These are phyloP conservation scores for Microcaecilia unicolor DNA, from an alignment of 2,797 vertebrate genomes.

Conservation along the genomic window DNA sequence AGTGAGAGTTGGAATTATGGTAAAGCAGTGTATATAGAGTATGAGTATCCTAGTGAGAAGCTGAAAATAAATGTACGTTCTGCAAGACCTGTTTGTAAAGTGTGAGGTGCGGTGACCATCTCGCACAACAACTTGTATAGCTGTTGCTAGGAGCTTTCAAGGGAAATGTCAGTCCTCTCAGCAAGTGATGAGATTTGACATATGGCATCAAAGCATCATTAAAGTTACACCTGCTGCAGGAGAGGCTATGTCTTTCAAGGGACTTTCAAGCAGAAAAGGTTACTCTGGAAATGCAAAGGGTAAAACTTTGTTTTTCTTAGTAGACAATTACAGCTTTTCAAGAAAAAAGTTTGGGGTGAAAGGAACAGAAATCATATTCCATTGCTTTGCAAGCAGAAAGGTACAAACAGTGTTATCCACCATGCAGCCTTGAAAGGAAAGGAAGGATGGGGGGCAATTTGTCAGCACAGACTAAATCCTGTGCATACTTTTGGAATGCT, in stretches of 20 bases:
- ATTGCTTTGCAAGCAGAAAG: too few species aligned
- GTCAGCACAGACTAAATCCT: too few species aligned
- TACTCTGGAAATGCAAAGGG: conserved; percentile 45
- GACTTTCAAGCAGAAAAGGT: conserved; percentile 59
- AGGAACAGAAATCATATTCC: too few species aligned
- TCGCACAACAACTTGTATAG: conserved; percentile 37
- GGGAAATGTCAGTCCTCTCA: conserved; percentile 89
- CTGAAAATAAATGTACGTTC: conserved; percentile 28
- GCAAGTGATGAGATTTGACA: conserved; percentile 93
- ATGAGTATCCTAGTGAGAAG: conserved; percentile 17
- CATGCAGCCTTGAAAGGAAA: too few species aligned
- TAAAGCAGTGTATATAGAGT: background rate
- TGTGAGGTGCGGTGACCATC: conserved; percentile 17
- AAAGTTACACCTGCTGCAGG: conserved; percentile 81
- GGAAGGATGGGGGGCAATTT: too few species aligned
- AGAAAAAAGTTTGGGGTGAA: too few species aligned
- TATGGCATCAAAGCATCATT: conserved; percentile 94
- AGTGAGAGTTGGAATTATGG: background rate
- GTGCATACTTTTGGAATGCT: too few species aligned
- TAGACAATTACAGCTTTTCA: conserved; percentile 26
- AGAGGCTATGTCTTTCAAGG: conserved; percentile 63
- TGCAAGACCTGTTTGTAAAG: conserved; percentile 26
- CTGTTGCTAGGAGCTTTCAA: conserved; percentile 69
- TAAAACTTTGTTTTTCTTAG: conserved; percentile 32
- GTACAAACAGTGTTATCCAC: too few species aligned